Percentiles rank a stretch among this genome's conserved stretches.
Evolutionary conservation across 1,140 invertebrate genomes (phyloP).

Genomic region (Chrysomallon squamiferum): DNA sequence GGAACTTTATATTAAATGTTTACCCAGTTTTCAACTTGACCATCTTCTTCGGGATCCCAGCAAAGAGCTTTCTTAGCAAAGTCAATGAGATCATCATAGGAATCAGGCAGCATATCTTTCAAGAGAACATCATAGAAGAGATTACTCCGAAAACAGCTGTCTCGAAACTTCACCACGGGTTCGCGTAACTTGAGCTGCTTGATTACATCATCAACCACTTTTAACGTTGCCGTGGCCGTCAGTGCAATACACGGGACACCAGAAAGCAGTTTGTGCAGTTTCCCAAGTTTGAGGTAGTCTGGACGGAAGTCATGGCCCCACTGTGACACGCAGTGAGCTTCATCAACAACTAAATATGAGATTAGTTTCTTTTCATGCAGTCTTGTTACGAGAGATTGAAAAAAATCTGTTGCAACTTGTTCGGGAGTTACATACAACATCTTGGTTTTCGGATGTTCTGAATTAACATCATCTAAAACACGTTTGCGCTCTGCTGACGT

Average conservation of each 20-base stretch:
- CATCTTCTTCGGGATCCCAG: conserved; percentile 24
- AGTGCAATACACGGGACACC: conserved; percentile 70
- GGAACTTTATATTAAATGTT: too few species aligned
- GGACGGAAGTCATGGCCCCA: conserved; percentile 98
- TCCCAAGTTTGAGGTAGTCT: conserved; percentile 88
- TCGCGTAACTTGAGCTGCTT: conserved; percentile 67
- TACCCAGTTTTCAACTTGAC: conserved; percentile 44
- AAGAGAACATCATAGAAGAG: conserved; percentile 78
- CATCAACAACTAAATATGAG: conserved; percentile 85
- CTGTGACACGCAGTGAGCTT: conserved; percentile 97
- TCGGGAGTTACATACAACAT: conserved; percentile 94
- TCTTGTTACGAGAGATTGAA: conserved; percentile 68
- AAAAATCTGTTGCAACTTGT: conserved; percentile 79
- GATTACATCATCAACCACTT: conserved; percentile 71
- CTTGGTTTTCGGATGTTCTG: conserved; percentile 71
- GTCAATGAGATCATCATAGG: conserved; percentile 76
- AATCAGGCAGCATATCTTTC: conserved; percentile 80
- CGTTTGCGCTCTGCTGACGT: conserved; percentile 73
- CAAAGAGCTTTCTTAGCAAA: conserved; percentile 68
- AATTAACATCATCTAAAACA: conserved; percentile 65
- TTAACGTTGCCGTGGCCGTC: conserved; percentile 85
- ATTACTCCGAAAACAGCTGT: conserved; percentile 73
- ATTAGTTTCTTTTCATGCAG: conserved; percentile 67
- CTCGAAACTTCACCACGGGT: conserved; percentile 69
- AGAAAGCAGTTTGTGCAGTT: conserved; percentile 74